phyloP scores from a whole-genome alignment of 2,888 invertebrate species.

The Xestia sexstrigata region DNA sequence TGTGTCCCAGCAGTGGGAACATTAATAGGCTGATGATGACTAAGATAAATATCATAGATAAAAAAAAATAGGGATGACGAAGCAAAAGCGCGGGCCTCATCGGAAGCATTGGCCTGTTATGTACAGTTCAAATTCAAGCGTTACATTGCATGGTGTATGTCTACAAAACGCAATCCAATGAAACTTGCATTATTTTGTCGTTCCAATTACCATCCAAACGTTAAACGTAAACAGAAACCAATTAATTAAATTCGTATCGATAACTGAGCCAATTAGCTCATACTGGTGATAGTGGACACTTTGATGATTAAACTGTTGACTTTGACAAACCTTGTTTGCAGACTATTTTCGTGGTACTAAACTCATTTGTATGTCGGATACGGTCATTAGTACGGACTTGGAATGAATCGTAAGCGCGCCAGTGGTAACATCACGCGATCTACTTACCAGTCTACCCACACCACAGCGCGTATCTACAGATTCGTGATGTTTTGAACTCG shows the following conservation, averaged over 20 bases:
- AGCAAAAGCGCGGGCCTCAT: neutral
- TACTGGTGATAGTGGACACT: slow-evolving; percentile 23
- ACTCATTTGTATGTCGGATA: too few species aligned
- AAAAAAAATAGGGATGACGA: neutral
- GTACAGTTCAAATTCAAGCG: neutral
- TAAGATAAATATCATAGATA: neutral
- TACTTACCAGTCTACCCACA: too few species aligned
- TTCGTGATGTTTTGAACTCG: too few species aligned
- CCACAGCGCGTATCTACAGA: too few species aligned
- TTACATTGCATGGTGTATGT: neutral
- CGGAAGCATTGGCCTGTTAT: neutral
- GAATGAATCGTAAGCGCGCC: too few species aligned
- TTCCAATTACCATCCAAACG: slow-evolving; percentile 56
- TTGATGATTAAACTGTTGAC: slow-evolving; percentile 15
- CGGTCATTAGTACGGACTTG: too few species aligned
- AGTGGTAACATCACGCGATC: too few species aligned
- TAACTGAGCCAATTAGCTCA: slow-evolving; percentile 64
- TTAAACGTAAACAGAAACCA: slow-evolving; percentile 58
- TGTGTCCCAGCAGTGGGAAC: too few species aligned
- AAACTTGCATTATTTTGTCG: slow-evolving; percentile 19
- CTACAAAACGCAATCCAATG: slow-evolving; percentile 5
- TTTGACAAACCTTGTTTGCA: slow-evolving; percentile 11
- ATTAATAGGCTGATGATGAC: too few species aligned
- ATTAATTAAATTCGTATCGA: slow-evolving; percentile 62
- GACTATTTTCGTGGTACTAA: slow-evolving; percentile 8